Base-by-base conservation (phyloP, 2,888 invertebrate genomes). In the Tromatobia lineatoria region DNA sequence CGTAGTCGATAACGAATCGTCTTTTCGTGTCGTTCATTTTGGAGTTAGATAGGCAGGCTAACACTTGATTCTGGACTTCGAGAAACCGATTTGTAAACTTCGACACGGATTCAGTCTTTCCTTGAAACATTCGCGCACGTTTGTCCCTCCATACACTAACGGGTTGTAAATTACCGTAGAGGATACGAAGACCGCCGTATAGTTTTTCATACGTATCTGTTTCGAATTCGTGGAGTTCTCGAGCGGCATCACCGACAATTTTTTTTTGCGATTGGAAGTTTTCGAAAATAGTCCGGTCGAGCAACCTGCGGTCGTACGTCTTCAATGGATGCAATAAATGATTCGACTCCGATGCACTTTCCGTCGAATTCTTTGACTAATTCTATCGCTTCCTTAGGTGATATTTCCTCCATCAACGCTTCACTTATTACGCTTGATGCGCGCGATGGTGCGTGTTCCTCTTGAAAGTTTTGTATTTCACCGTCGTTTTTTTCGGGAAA, bases 71-170 rank as follows among this genome's bases (percentile, higher is more conserved):
- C 23, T 75, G 66, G 0, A 75, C 54, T 18, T 66, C 75, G 8
- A 66, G 23, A 25, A 75, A 75, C n/a, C 54, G 3, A 3, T 66
- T 75, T 4, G 75, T 75, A 23, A 75, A 75, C 18, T 64, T 75
- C 8, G 75, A 66, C 0, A 66, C 75, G 10, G 66, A 4, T 64
- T 76, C n/a, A 4, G 2, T n/a, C 6, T 34, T 54, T 23, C 66
- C 66, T 18, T 76, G 71, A 18, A 71, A 57, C 13, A 13, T 71
- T 1, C 71, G 71, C 29, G 42, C 3, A 0, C 20, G 52, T 15
- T 71, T 70, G 3, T 71, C 71, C 1, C 57, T n/a, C 1, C 0
- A 76, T 1, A 76, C 66, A 15, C 54, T 18, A 3, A 76, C 75
- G 0, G 66, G 66, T 23, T 76, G 54, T 2, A 76, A 38, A 20